Evolutionary conservation across 2,113 vertebrate species (phyloP), one percentile per base, ranked within the genome.

Genomic region (Gymnorhina tibicen): DNA sequence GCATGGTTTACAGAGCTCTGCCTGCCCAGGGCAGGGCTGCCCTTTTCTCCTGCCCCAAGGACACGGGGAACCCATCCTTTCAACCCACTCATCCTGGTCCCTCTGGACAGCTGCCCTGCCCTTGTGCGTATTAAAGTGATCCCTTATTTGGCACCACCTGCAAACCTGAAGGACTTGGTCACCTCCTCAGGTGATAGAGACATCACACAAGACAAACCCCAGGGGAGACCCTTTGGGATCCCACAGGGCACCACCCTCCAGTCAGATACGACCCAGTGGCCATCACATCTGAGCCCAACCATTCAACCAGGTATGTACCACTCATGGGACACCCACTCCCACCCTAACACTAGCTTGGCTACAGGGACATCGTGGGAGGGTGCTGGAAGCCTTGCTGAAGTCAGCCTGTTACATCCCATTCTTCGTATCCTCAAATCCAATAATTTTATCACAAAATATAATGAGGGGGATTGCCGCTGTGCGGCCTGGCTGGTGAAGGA

Each of bases 221-320:
- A 56, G 30, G 11, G 4, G 10, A 84, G 22, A 75, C 8, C 3
- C 3, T 47, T 10, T 11, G 30, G 33, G 32, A 69, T 46, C 4
- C 19, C 33, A n/a, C 0, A 27, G 30, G 52, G 8, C 22, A 72
- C 23, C 30, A 58, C 10, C 4, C 52, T 58, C 5, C 46, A n/a
- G 12, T 17, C 17, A 62, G 16, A 3, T 22, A 32, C 0, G 3
- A 32, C 6, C 30, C 64, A 30, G 30, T 27, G 53, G 10, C 33
- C 23, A 56, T 6, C 11, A 32, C 10, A n/a, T 47, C 42, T 35
- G 20, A 52, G 47, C 5, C 30, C 5, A 7, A 13, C 8, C 3
- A 16, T 3, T 5, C 22, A 37, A 13, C 6, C 10, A 56, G 10
- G 8, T 18, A 27, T 18, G 21, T 18, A 26, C 1, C 0, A 1